These are phyloP conservation scores for Siniperca scherzeri DNA, from an alignment of 2,797 vertebrate species.

Conservation along the genomic window DNA sequence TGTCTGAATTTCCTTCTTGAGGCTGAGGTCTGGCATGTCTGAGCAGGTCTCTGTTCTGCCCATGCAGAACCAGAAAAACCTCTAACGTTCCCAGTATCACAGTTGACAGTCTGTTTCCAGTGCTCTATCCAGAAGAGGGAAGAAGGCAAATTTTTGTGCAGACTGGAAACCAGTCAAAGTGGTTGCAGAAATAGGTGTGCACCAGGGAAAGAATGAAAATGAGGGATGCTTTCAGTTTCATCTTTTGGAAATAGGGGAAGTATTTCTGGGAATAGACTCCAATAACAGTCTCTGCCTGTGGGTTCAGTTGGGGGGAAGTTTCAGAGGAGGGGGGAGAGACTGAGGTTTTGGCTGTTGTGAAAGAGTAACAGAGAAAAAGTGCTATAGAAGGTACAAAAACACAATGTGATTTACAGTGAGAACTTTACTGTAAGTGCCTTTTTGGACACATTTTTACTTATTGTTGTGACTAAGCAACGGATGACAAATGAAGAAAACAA, in stretches of 20 bases:
- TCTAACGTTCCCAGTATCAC: conserved; percentile 63
- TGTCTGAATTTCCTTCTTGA: conserved; percentile 44
- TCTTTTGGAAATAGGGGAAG: conserved; percentile 32
- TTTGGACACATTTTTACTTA: background rate
- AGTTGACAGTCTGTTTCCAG: conserved; percentile 59
- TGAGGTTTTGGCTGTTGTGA: conserved; percentile 37
- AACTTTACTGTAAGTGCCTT: conserved; percentile 29
- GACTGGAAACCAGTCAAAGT: conserved; percentile 50
- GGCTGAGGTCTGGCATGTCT: conserved; percentile 69
- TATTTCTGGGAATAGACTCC: conserved; percentile 55
- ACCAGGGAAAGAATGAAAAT: conserved; percentile 63
- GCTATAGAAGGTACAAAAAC: conserved; percentile 26
- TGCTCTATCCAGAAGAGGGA: conserved; percentile 19
- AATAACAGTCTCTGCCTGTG: conserved; percentile 47
- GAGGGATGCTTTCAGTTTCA: conserved; percentile 63
- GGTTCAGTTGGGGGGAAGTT: conserved; percentile 33
- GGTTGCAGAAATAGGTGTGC: conserved; percentile 63
- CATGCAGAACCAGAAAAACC: conserved; percentile 80
- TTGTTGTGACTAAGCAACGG: conserved; percentile 11
- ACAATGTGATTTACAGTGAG: conserved; percentile 22
- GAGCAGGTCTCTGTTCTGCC: conserved; percentile 56
- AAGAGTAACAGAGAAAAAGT: conserved; percentile 28
- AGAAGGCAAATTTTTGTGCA: conserved; percentile 24
- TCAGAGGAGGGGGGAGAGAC: background rate
- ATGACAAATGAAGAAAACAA: conserved; percentile 27